Evolutionary conservation across 2,113 vertebrate species (phyloP).

Genomic region (Dromaius novaehollandiae): DNA sequence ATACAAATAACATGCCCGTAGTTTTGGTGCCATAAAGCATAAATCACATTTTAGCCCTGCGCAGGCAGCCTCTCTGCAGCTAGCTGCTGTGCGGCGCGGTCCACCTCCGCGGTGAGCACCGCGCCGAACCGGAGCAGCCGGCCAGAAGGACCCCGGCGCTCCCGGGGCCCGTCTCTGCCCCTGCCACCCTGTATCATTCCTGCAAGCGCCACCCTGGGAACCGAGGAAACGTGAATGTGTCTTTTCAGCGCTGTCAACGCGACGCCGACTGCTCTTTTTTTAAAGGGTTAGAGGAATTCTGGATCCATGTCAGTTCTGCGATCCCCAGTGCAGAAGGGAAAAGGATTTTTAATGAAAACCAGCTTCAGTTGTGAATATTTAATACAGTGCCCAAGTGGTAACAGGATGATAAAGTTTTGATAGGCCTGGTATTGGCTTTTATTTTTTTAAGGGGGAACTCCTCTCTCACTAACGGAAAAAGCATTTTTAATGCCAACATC

Average conservation of each 20-base stretch:
- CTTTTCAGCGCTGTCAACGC: neutral
- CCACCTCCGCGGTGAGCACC: neutral
- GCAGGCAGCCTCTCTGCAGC: slow-evolving; percentile 7
- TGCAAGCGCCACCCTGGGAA: neutral
- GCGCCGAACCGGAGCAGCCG: slow-evolving; percentile 8
- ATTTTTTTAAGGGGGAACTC: slow-evolving; percentile 67
- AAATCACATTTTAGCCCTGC: slow-evolving; percentile 40
- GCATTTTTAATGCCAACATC: slow-evolving; percentile 68
- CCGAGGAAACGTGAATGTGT: fast-evolving
- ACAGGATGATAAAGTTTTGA: slow-evolving; percentile 68
- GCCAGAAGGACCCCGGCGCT: fast-evolving
- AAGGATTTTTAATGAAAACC: slow-evolving; percentile 71
- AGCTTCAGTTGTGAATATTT: slow-evolving; percentile 54
- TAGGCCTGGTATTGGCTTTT: slow-evolving; percentile 59
- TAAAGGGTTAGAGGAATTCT: neutral
- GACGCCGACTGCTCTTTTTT: neutral
- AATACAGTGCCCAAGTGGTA: slow-evolving; percentile 48
- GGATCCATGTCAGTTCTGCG: neutral
- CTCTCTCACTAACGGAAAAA: slow-evolving; percentile 59
- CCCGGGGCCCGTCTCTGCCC: neutral
- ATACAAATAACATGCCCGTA: neutral
- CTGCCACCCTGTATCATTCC: slow-evolving; percentile 1
- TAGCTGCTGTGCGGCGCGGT: neutral
- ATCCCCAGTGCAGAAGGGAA: neutral
- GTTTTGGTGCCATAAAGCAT: slow-evolving; percentile 53